These are phyloP conservation scores for Cephus pygmeus DNA, from an alignment of 2,888 invertebrate species.

Conservation along the genomic window DNA sequence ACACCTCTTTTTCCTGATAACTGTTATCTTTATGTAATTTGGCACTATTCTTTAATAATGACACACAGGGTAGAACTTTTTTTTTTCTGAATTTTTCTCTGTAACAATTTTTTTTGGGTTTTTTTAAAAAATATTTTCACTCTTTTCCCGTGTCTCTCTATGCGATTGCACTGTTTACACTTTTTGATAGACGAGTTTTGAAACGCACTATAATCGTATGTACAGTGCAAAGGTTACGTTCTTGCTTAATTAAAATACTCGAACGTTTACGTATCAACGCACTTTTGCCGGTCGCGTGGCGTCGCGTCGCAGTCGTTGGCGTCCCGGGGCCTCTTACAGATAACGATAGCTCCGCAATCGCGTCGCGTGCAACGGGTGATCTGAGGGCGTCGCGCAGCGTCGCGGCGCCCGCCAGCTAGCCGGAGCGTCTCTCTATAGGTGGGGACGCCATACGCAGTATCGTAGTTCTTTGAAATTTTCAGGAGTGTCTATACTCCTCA, in stretches of 20 bases:
- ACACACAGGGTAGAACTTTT: neutral
- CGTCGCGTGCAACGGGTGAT: conserved; percentile 21
- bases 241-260: neutral
- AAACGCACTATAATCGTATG: neutral
- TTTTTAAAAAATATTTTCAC: neutral
- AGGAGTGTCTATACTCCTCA: neutral
- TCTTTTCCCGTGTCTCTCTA: neutral
- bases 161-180: neutral
- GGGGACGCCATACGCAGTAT: conserved; percentile 10
- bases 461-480: neutral
- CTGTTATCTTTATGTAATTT: conserved; percentile 9
- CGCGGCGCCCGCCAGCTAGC: conserved; percentile 11
- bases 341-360: conserved; percentile 12
- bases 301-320: neutral
- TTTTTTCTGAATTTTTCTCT: neutral
- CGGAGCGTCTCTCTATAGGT: neutral
- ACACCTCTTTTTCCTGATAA: conserved; percentile 1
- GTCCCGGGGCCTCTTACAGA: conserved; percentile 2
- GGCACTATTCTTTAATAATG: conserved; percentile 4
- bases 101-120: neutral
- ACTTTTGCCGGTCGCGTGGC: conserved; percentile 5
- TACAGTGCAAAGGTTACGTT: neutral
- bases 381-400: conserved; percentile 18
- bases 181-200: neutral
- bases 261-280: neutral